A percentile compares a stretch with the other conserved stretches of the same genome.
Conservation (phyloP, 1,140 invertebrate species). For the Mactra quadrangularis region DNA sequence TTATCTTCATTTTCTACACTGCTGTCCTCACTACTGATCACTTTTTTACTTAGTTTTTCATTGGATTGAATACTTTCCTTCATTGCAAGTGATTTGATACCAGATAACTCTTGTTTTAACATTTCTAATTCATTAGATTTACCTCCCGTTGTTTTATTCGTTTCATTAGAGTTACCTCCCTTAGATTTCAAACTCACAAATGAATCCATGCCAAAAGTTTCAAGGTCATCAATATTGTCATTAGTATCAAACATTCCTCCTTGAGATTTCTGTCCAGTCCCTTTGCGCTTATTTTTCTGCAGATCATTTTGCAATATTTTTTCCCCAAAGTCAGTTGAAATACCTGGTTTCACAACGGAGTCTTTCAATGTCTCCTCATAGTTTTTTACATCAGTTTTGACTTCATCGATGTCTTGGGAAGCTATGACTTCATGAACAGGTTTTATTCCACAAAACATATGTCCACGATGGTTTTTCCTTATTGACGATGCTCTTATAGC, state of each 20-base stretch:
- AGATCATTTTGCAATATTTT: neutral
- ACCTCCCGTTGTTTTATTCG: neutral
- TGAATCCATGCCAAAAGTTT: slow-evolving; percentile 56
- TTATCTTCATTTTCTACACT: neutral
- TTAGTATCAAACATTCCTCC: slow-evolving; percentile 46
- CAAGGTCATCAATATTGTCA: slow-evolving; percentile 51
- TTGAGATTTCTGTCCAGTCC: neutral
- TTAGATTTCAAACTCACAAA: slow-evolving; percentile 4
- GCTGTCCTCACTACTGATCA: neutral
- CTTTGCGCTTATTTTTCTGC: slow-evolving; percentile 32
- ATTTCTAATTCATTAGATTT: slow-evolving; percentile 37
- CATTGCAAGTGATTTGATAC: slow-evolving; percentile 35
- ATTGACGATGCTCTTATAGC: slow-evolving; percentile 21
- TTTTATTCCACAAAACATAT: slow-evolving; percentile 23
- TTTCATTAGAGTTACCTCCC: neutral
- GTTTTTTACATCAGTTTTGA: neutral
- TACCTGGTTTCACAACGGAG: neutral
- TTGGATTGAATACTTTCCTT: slow-evolving; percentile 14
- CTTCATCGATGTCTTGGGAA: slow-evolving; percentile 10
- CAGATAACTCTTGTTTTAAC: slow-evolving; percentile 33
- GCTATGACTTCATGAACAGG: slow-evolving; percentile 23
- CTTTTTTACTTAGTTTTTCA: neutral
- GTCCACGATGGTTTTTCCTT: slow-evolving; percentile 5
- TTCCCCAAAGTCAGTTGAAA: neutral
- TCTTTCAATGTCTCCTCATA: slow-evolving; percentile 23